These are phyloP conservation scores for Schlechtendalia chinensis DNA, from an alignment of 1,140 invertebrate species.

Conservation along the genomic window DNA sequence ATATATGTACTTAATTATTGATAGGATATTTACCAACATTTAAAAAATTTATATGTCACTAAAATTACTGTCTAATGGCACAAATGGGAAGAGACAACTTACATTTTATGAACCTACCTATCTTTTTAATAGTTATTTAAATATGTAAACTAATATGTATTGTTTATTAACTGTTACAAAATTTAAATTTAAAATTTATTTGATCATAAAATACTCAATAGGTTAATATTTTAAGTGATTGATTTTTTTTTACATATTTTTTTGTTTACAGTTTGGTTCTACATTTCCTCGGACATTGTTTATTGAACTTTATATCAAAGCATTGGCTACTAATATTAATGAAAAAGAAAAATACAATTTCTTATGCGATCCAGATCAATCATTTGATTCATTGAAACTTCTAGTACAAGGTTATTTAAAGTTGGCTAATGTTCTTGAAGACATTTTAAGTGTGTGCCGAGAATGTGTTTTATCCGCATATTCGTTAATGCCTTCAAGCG, in stretches of 20 bases:
- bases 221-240: too few relatives aligned
- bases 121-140: too few relatives aligned
- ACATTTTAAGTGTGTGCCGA: constrained; percentile 57
- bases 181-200: too few relatives aligned
- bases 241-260: neutral
- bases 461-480: constrained; percentile 69
- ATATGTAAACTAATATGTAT: too few relatives aligned
- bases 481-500: constrained; percentile 63
- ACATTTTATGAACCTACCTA: too few relatives aligned
- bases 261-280: constrained; percentile 62
- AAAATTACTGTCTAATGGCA: too few relatives aligned
- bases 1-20: too few relatives aligned
- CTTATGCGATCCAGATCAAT: constrained; percentile 60
- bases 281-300: constrained; percentile 63
- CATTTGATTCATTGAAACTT: constrained; percentile 59
- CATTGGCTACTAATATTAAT: constrained; percentile 73
- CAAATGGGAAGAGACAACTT: too few relatives aligned
- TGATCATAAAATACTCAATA: too few relatives aligned
- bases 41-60: too few relatives aligned
- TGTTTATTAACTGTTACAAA: too few relatives aligned
- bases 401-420: constrained; percentile 63
- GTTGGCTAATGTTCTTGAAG: constrained; percentile 60
- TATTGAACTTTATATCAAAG: constrained; percentile 71
- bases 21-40: too few relatives aligned
- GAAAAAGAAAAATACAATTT: constrained; percentile 69